Conservation (phyloP, 2,113 vertebrate species). For the Grammomys surdaster region DNA sequence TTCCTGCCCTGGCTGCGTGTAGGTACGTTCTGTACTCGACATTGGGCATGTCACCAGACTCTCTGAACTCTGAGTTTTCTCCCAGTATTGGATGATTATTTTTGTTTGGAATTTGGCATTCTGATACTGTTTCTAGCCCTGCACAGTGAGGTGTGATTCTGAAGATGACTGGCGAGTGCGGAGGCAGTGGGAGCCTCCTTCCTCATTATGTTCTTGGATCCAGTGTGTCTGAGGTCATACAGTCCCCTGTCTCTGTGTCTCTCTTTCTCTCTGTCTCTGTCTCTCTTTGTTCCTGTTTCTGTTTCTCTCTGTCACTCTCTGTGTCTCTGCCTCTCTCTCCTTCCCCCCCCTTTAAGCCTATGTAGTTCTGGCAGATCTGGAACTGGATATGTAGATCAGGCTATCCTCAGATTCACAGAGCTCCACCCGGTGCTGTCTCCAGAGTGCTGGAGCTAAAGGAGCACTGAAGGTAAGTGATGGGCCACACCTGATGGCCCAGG, state of each 20-base stretch:
- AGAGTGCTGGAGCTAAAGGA: background rate
- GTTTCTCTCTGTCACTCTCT: background rate
- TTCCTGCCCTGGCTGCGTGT: background rate
- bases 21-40: slow-evolving; percentile 3
- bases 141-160: background rate
- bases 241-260: background rate
- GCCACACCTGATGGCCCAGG: background rate
- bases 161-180: background rate
- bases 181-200: background rate
- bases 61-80: slow-evolving; percentile 15
- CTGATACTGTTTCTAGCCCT: background rate
- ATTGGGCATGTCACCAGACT: slow-evolving; percentile 38
- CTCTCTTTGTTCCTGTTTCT: background rate
- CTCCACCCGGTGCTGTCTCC: background rate
- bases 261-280: background rate
- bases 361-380: background rate
- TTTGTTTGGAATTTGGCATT: slow-evolving; percentile 21
- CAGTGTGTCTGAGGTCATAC: slow-evolving; percentile 2
- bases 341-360: background rate
- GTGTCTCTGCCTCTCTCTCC: background rate
- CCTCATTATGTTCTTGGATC: background rate
- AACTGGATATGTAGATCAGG: background rate
- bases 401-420: background rate
- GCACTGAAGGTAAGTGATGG: background rate
- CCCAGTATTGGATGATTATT: slow-evolving; percentile 7